Conservation (phyloP, 2,888 invertebrate genomes). For the Nematopogon swammerdamellus region DNA sequence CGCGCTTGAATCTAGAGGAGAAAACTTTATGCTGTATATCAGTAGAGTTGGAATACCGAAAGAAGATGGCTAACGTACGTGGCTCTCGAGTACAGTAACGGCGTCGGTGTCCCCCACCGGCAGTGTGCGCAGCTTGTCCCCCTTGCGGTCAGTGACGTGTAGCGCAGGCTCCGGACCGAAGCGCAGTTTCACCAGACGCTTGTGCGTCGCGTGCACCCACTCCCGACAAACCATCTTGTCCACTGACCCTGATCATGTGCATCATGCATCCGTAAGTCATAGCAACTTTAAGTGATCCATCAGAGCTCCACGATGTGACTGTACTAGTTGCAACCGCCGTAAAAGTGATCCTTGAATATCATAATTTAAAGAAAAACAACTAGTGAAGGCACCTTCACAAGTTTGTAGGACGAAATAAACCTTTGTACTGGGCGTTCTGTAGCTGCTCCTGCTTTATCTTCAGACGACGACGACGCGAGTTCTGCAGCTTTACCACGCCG, state of each 20-base stretch:
- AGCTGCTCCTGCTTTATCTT: constrained; percentile 79
- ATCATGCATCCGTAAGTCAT: too few species aligned
- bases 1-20: too few species aligned
- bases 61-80: constrained; percentile 48
- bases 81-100: constrained; percentile 86
- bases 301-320: too few species aligned
- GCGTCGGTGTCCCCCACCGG: constrained; percentile 73
- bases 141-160: constrained; percentile 86
- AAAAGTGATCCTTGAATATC: too few species aligned
- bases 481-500: constrained; percentile 88
- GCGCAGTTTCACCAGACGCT: constrained; percentile 82
- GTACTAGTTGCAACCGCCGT: too few species aligned
- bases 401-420: too few species aligned
- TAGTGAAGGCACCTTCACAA: too few species aligned
- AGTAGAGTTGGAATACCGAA: too few species aligned
- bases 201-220: constrained; percentile 91
- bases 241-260: constrained; percentile 65
- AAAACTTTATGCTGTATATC: too few species aligned
- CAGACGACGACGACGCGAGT: constrained; percentile 73
- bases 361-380: too few species aligned
- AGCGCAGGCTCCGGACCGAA: constrained; percentile 87
- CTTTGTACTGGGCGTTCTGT: constrained; percentile 49
- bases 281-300: too few species aligned
- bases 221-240: constrained; percentile 93
- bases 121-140: constrained; percentile 83